These are phyloP conservation scores for Peromyscus leucopus DNA, from an alignment of 2,113 vertebrate genomes.

Conservation along the genomic window DNA sequence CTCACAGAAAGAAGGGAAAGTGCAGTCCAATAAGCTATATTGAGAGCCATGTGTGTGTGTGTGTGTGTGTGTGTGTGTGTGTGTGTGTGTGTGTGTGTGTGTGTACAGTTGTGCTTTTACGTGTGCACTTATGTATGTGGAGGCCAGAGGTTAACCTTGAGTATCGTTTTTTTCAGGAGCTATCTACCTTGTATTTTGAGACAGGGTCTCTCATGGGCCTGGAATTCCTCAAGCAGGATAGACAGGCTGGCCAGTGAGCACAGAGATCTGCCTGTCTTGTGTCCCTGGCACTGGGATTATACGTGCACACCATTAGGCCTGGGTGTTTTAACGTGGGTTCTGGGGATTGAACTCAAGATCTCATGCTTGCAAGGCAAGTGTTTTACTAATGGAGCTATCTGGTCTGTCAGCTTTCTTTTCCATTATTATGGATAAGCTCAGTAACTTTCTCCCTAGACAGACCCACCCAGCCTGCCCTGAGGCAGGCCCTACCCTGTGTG, in stretches of 20 bases:
- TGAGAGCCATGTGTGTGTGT: not conserved
- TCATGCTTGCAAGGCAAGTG: not conserved
- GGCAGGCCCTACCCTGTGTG: not conserved
- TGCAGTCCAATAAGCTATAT: not conserved
- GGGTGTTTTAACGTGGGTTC: not conserved
- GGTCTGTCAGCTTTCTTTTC: not conserved
- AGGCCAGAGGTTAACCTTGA: not conserved
- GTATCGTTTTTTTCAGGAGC: not conserved
- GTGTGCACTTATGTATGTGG: not conserved
- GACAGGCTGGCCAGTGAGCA: not conserved
- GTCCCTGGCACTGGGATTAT: not conserved
- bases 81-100: not conserved
- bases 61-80: not conserved
- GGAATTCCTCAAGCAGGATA: not conserved
- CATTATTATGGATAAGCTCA: not conserved
- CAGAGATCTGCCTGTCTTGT: not conserved
- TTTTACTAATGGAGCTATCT: not conserved
- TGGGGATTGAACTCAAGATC: not conserved
- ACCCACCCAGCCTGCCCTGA: not conserved
- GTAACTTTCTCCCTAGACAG: not conserved
- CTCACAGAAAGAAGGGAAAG: not conserved
- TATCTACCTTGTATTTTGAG: not conserved
- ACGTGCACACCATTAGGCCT: not conserved
- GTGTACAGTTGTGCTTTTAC: not conserved
- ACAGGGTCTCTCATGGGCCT: not conserved